Evolutionary conservation across 1,140 invertebrate genomes (phyloP).

Genomic region (Zelostemma sp.): DNA sequence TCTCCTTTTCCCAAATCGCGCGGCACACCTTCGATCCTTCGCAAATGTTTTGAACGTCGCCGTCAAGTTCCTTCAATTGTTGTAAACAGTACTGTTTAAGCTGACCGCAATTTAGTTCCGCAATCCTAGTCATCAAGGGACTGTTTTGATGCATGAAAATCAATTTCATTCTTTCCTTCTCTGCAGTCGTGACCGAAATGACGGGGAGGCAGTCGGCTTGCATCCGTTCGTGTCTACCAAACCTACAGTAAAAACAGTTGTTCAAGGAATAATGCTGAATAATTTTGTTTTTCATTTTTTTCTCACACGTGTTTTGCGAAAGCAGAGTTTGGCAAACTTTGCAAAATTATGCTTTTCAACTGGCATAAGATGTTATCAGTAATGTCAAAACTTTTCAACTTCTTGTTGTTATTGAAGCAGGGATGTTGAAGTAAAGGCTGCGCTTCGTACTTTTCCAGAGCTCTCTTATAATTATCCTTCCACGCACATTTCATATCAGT

Average conservation of each 20-base stretch:
- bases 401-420: background rate
- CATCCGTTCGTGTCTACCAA: too few species aligned
- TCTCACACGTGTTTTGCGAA: background rate
- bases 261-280: too few species aligned
- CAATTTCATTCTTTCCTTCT: too few species aligned
- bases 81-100: background rate
- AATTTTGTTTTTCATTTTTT: too few species aligned
- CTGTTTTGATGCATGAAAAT: too few species aligned
- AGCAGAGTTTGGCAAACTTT: background rate
- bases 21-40: background rate
- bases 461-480: background rate
- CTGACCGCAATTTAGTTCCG: too few species aligned
- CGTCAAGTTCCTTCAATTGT: background rate
- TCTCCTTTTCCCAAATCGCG: conserved; percentile 10
- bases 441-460: background rate
- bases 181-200: too few species aligned
- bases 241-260: too few species aligned
- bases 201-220: too few species aligned
- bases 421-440: background rate
- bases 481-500: background rate
- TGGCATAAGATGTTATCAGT: background rate
- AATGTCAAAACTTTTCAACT: background rate
- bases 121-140: too few species aligned
- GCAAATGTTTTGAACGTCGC: conserved; percentile 18
- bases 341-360: background rate